phyloP scores from a whole-genome alignment of 2,888 invertebrate genomes.

The Acrobasis suavella region DNA sequence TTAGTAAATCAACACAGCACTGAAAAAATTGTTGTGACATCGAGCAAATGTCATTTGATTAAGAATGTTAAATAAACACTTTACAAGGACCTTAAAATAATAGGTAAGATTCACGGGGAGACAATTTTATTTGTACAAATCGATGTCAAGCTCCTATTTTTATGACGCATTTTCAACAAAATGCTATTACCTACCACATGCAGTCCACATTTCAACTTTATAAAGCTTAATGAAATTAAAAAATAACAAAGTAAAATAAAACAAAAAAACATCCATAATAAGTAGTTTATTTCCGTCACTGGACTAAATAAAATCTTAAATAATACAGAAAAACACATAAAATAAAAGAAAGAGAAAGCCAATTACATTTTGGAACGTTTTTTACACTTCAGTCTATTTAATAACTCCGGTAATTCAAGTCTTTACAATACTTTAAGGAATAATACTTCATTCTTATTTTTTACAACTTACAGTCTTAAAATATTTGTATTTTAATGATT shows the following conservation, averaged over 20 bases:
- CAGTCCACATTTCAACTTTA: too few species aligned
- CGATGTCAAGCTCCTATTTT: too few species aligned
- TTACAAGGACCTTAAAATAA: too few species aligned
- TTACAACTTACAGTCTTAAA: slow-evolving; percentile 12
- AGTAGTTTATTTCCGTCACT: slow-evolving; percentile 34
- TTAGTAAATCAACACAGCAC: too few species aligned
- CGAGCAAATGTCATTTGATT: too few species aligned
- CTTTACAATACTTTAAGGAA: background rate
- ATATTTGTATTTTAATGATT: background rate
- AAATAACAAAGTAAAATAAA: slow-evolving; percentile 29
- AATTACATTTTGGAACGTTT: slow-evolving; percentile 10
- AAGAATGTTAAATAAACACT: too few species aligned
- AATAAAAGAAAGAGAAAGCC: slow-evolving; percentile 21
- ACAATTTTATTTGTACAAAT: too few species aligned
- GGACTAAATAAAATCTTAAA: slow-evolving; percentile 32
- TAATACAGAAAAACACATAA: slow-evolving; percentile 28
- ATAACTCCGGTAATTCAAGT: slow-evolving; percentile 2
- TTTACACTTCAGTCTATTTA: slow-evolving; percentile 30
- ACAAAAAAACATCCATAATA: slow-evolving; percentile 25
- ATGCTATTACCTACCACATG: too few species aligned
- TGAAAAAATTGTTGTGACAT: too few species aligned
- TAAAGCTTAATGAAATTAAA: slow-evolving; percentile 10
- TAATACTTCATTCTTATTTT: slow-evolving; percentile 15
- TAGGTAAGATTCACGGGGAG: too few species aligned
- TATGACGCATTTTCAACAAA: too few species aligned